A percentile compares a stretch with the other conserved stretches of the same genome.
phyloP scores from a whole-genome alignment of 2,888 invertebrate genomes.

The Cantharis nigra region DNA sequence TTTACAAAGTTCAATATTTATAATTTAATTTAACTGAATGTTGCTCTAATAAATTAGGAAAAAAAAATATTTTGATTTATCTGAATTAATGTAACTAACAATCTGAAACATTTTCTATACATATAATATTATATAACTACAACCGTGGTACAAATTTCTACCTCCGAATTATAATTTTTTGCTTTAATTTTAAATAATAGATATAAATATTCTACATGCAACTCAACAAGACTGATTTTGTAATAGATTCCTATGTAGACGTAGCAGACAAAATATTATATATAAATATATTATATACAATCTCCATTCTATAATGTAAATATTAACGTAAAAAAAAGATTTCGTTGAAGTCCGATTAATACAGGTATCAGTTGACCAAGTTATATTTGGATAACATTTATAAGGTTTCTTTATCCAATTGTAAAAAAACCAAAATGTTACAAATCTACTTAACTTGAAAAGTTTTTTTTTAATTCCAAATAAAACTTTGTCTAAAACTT shows the following conservation, averaged over 20 bases:
- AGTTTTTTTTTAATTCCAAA: not conserved
- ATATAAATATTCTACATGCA: constrained; percentile 26
- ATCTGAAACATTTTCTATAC: constrained; percentile 20
- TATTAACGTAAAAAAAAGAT: constrained; percentile 12
- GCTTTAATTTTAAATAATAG: constrained; percentile 25
- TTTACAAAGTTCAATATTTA: constrained; percentile 10
- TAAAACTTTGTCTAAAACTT: constrained; percentile 15
- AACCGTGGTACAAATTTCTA: constrained; percentile 45
- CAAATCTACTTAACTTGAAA: not conserved
- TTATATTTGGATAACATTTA: not conserved
- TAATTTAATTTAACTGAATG: not conserved
- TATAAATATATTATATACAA: constrained; percentile 31
- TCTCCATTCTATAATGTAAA: constrained; percentile 22
- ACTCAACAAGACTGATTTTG: constrained; percentile 57
- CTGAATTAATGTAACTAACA: not conserved
- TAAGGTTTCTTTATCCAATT: not conserved
- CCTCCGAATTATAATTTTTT: constrained; percentile 45
- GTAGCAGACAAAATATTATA: constrained; percentile 25
- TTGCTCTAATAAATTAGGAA: not conserved
- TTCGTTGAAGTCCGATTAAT: constrained; percentile 15
- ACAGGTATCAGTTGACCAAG: constrained; percentile 22
- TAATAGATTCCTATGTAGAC: constrained; percentile 50
- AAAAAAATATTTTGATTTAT: not conserved
- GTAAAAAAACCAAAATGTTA: not conserved
- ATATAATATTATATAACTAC: constrained; percentile 2